phyloP scores from a whole-genome alignment of 2,797 vertebrate genomes.

The Vipera ursinii region DNA sequence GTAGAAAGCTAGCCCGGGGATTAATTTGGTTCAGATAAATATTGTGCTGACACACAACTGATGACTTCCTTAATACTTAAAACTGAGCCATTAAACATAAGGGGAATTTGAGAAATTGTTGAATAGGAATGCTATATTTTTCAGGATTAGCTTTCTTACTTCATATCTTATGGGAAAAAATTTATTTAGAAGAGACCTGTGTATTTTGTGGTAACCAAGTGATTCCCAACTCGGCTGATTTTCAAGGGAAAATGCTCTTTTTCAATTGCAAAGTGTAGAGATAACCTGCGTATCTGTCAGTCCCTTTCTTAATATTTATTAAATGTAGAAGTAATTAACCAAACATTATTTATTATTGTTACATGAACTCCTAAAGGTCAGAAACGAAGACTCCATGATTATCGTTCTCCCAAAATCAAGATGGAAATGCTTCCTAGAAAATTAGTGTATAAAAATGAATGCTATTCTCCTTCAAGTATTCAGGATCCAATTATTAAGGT shows the following conservation, averaged over 20 bases:
- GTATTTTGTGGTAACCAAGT: neutral
- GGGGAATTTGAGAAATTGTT: neutral
- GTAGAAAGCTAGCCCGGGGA: neutral
- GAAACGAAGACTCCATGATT: slow-evolving; percentile 60
- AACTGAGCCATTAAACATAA: neutral
- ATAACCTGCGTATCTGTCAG: neutral
- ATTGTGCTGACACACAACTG: neutral
- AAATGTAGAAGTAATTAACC: neutral
- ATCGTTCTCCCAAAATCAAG: slow-evolving; percentile 50
- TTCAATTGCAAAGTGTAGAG: neutral
- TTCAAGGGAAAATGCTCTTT: neutral
- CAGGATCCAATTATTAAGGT: slow-evolving; percentile 58
- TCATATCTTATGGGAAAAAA: neutral
- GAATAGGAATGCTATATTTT: neutral
- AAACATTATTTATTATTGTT: slow-evolving; percentile 39
- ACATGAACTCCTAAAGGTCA: slow-evolving; percentile 60
- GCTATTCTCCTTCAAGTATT: slow-evolving; percentile 63
- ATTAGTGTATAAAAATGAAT: slow-evolving; percentile 54
- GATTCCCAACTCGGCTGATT: neutral
- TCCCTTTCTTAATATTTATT: neutral
- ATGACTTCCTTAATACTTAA: neutral
- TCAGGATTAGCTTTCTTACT: neutral
- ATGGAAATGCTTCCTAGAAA: slow-evolving; percentile 52
- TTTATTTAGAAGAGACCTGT: neutral
- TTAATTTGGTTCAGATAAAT: neutral